Percentiles rank a stretch among this genome's conserved stretches.
Evolutionary conservation across 2,888 invertebrate species (phyloP).

Genomic region (Cheilosia pagana): DNA sequence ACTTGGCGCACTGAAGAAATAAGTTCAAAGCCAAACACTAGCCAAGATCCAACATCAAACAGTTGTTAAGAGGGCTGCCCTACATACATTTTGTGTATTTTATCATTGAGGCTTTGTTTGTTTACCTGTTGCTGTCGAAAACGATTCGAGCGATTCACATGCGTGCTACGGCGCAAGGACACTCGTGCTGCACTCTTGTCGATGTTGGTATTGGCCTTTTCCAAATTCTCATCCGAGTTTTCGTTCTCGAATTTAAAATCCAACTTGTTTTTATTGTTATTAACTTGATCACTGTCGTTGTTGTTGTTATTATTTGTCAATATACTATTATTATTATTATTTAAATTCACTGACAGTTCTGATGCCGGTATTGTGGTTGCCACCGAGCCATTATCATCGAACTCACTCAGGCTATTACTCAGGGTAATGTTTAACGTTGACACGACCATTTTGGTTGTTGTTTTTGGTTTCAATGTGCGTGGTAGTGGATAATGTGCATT

Average conservation of each 20-base stretch:
- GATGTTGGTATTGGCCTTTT: constrained; percentile 54
- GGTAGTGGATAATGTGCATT: constrained; percentile 27
- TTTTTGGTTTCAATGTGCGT: constrained; percentile 74
- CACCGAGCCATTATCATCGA: constrained; percentile 38
- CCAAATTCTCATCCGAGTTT: constrained; percentile 39
- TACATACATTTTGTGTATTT: background rate
- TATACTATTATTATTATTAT: constrained; percentile 26
- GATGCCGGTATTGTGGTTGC: constrained; percentile 44
- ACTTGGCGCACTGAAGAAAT: too few relatives aligned
- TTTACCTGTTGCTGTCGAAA: constrained; percentile 83
- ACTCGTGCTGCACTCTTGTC: constrained; percentile 67
- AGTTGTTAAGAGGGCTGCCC: too few relatives aligned
- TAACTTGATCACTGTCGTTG: constrained; percentile 42
- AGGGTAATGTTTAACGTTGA: constrained; percentile 80
- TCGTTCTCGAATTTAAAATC: constrained; percentile 30
- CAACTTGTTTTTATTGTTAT: constrained; percentile 61
- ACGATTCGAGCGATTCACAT: constrained; percentile 80
- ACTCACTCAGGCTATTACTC: constrained; percentile 74
- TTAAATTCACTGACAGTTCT: constrained; percentile 34
- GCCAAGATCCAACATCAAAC: background rate
- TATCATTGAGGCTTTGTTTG: background rate
- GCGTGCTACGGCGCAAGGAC: constrained; percentile 79
- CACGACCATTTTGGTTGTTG: constrained; percentile 81
- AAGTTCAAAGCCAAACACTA: too few relatives aligned
- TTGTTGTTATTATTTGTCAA: constrained; percentile 53